A percentile compares a stretch with the other conserved stretches of the same genome.
phyloP scores from a whole-genome alignment of 2,797 vertebrate species.

The Melopsittacus undulatus region DNA sequence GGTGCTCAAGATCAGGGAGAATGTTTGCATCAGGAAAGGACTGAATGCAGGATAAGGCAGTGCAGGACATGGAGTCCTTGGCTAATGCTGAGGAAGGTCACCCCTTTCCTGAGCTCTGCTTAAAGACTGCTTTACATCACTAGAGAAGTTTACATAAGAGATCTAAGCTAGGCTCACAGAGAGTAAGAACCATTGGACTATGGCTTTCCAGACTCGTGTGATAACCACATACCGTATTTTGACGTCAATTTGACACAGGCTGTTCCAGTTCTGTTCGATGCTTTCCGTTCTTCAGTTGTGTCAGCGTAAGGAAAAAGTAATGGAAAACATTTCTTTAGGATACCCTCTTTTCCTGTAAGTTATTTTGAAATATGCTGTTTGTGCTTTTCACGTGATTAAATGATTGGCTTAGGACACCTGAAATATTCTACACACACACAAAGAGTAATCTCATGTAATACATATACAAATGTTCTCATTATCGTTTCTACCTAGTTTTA shows the following conservation, averaged over 20 bases:
- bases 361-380: conserved; percentile 1
- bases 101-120: background rate
- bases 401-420: conserved; percentile 19
- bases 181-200: background rate
- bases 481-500: conserved; percentile 1
- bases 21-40: background rate
- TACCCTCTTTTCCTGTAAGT: background rate
- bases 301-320: background rate
- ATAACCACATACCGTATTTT: background rate
- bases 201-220: background rate
- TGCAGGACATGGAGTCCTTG: background rate
- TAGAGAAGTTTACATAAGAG: background rate
- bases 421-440: background rate
- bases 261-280: background rate
- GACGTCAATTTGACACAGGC: background rate
- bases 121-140: background rate
- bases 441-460: background rate
- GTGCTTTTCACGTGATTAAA: conserved; percentile 29
- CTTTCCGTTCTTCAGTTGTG: background rate
- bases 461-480: background rate
- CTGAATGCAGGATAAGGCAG: background rate
- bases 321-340: background rate
- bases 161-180: background rate
- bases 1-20: background rate
- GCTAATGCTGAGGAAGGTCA: background rate